Conservation (phyloP, 2,113 vertebrate species). For the Toxostoma redivivum region DNA sequence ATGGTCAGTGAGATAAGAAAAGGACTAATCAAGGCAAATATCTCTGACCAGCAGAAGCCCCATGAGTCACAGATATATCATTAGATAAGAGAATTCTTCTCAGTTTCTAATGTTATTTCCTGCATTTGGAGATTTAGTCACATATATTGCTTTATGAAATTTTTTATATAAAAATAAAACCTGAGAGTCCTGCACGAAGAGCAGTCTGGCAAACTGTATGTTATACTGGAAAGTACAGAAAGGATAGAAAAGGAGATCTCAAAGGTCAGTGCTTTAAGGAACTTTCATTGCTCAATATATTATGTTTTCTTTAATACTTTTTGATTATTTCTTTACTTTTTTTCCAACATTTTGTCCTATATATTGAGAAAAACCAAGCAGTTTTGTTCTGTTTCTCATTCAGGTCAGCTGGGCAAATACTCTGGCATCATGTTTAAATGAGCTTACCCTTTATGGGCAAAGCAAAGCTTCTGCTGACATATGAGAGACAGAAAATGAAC, state of each 20-base stretch:
- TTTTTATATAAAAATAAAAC: neutral
- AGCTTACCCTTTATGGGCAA: neutral
- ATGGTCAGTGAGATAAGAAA: constrained; percentile 19
- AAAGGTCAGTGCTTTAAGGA: neutral
- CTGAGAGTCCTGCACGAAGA: neutral
- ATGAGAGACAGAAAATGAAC: neutral
- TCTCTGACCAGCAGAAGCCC: neutral
- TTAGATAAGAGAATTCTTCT: neutral
- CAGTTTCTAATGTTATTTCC: neutral
- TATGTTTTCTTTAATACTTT: neutral
- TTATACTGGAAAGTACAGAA: neutral
- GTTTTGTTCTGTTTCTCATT: neutral
- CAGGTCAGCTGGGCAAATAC: neutral
- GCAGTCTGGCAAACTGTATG: neutral
- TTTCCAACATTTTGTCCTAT: neutral
- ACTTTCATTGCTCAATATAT: neutral
- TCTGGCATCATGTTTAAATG: neutral
- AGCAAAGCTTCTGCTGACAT: neutral
- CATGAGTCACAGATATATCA: neutral
- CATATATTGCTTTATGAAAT: neutral
- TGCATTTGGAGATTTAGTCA: neutral
- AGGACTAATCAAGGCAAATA: neutral
- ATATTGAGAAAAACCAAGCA: neutral
- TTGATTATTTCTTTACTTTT: neutral
- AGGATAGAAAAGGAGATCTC: neutral